A percentile compares a stretch with the other conserved stretches of the same genome.
Conservation (phyloP, 2,888 invertebrate genomes). For the Tetranychus piercei region DNA sequence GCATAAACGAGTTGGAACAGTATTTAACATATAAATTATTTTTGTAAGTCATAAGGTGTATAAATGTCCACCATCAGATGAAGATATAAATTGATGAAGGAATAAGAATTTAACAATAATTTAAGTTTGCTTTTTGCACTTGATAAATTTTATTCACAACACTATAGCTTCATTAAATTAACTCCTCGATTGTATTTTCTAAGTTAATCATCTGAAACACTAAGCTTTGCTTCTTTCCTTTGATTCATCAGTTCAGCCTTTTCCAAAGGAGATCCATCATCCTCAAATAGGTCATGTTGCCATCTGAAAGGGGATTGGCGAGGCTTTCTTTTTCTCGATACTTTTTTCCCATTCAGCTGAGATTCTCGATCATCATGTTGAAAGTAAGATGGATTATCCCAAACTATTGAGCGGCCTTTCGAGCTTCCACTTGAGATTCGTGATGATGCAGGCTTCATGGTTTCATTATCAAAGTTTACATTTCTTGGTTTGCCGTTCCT, state of each 20-base stretch:
- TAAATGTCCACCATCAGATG: no score
- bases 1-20: no score
- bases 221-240: not conserved
- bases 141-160: not conserved
- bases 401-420: not conserved
- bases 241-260: not conserved
- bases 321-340: not conserved
- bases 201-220: not conserved
- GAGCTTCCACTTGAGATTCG: not conserved
- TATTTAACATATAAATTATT: no score
- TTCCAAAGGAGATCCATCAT: not conserved
- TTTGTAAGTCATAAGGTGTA: no score
- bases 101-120: no score
- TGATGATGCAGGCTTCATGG: not conserved
- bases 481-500: not conserved
- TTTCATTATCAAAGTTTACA: not conserved
- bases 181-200: not conserved
- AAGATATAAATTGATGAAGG: no score
- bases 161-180: not conserved
- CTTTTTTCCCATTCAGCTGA: not conserved
- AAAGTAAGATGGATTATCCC: constrained; percentile 5
- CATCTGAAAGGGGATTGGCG: not conserved
- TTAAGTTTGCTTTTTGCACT: not conserved
- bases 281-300: constrained; percentile 8
- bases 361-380: constrained; percentile 10